Percentiles rank a stretch among this genome's conserved stretches.
Evolutionary conservation across 1,140 invertebrate species (phyloP).

Genomic region (Dysdera silvatica): DNA sequence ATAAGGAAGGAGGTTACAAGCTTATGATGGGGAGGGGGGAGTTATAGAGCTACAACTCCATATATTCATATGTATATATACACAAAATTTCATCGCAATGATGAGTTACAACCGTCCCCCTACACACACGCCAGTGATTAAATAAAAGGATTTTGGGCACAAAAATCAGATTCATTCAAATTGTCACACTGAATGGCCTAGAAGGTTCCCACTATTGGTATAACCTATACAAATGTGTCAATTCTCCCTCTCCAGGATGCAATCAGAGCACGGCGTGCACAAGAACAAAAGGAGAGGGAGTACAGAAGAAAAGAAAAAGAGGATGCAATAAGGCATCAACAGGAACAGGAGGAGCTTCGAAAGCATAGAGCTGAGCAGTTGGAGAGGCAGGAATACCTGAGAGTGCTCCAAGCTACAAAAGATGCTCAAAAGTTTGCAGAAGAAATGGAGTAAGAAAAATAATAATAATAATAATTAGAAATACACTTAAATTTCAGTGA

Average conservation of each 20-base stretch:
- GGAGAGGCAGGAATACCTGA: conserved; percentile 11
- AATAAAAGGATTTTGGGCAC: too few species aligned
- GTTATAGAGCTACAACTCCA: too few species aligned
- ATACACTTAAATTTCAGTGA: too few species aligned
- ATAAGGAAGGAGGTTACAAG: too few species aligned
- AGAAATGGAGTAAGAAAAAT: conserved; percentile 10
- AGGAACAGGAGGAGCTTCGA: conserved; percentile 7
- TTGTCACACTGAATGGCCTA: too few species aligned
- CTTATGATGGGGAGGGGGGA: too few species aligned
- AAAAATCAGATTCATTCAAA: too few species aligned
- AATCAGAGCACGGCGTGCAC: conserved; percentile 10
- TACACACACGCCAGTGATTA: too few species aligned
- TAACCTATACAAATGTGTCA: background rate
- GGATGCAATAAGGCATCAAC: conserved; percentile 2
- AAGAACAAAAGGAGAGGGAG: conserved; percentile 23
- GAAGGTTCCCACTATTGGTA: too few species aligned
- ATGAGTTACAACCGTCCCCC: too few species aligned
- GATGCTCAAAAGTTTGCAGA: conserved; percentile 13
- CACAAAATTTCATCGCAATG: too few species aligned
- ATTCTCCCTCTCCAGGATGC: conserved; percentile 9
- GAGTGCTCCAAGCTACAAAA: conserved; percentile 7
- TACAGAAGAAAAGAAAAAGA: conserved; percentile 20
- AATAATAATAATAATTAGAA: background rate
- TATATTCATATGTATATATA: too few species aligned
- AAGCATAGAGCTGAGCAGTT: conserved; percentile 1